Evolutionary conservation across 2,888 invertebrate genomes (phyloP).

Genomic region (Hypercompe scribonia): DNA sequence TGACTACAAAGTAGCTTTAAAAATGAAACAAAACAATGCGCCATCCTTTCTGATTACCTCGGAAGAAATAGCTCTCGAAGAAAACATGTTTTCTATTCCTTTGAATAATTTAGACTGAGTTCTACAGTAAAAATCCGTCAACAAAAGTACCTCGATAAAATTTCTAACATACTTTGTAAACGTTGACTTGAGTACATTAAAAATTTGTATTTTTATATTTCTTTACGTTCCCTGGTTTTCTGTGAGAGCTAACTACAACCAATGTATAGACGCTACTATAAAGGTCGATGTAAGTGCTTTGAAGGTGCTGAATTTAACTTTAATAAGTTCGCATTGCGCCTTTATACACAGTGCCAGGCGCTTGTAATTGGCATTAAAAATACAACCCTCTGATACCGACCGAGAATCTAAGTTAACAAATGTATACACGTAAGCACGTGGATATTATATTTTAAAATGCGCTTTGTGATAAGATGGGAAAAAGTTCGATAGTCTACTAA

Average conservation of each 20-base stretch:
- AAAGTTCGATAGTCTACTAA: not conserved
- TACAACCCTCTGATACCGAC: constrained; percentile 51
- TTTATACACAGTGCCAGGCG: constrained; percentile 50
- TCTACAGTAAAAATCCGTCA: constrained; percentile 26
- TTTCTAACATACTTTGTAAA: constrained; percentile 38
- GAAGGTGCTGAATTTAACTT: constrained; percentile 71
- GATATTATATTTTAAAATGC: constrained; percentile 21
- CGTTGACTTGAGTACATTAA: constrained; percentile 36
- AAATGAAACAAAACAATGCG: constrained; percentile 27
- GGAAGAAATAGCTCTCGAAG: constrained; percentile 34
- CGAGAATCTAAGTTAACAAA: constrained; percentile 39
- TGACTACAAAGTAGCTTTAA: constrained; percentile 31
- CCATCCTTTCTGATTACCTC: constrained; percentile 40
- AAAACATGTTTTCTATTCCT: constrained; percentile 44
- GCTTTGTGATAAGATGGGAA: constrained; percentile 15
- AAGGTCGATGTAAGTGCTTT: constrained; percentile 61
- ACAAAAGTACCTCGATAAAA: constrained; percentile 30
- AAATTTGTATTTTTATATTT: constrained; percentile 34
- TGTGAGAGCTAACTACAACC: constrained; percentile 33
- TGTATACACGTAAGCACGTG: constrained; percentile 24
- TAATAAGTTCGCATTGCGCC: constrained; percentile 79
- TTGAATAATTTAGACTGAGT: constrained; percentile 48
- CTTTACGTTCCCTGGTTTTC: constrained; percentile 28
- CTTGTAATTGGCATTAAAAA: constrained; percentile 61
- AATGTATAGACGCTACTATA: constrained; percentile 57